A percentile compares a stretch with the other conserved stretches of the same genome.
Conservation (phyloP, 2,113 vertebrate genomes). For the Kryptolebias marmoratus region DNA sequence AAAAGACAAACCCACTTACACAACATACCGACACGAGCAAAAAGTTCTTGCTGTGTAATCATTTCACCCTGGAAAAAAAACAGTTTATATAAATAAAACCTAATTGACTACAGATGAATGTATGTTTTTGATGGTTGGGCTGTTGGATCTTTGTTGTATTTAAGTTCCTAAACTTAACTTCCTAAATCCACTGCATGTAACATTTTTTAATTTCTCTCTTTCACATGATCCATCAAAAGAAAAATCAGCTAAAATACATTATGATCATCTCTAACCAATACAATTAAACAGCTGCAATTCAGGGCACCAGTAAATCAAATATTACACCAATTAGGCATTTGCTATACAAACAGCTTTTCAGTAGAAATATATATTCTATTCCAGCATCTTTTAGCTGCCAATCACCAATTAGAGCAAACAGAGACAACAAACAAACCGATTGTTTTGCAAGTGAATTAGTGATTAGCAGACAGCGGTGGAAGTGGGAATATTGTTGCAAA, state of each 20-base stretch:
- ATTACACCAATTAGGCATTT: constrained; percentile 3
- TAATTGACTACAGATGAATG: too few relatives aligned
- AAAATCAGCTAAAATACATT: neutral
- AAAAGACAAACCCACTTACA: too few relatives aligned
- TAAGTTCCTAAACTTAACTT: too few relatives aligned
- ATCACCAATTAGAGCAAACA: constrained; percentile 44
- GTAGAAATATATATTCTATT: constrained; percentile 16
- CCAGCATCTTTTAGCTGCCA: constrained; percentile 43
- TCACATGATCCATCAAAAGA: neutral
- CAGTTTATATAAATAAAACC: too few relatives aligned
- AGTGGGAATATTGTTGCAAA: constrained; percentile 3
- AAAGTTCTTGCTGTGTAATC: too few relatives aligned
- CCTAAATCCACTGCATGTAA: too few relatives aligned
- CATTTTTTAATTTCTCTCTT: too few relatives aligned
- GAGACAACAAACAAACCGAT: constrained; percentile 28
- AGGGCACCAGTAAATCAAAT: neutral
- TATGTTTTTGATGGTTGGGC: too few relatives aligned
- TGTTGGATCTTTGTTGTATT: too few relatives aligned
- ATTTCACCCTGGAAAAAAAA: too few relatives aligned
- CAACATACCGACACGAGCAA: too few relatives aligned
- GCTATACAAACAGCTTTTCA: constrained; percentile 1
- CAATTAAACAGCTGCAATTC: neutral
- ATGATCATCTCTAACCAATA: neutral
- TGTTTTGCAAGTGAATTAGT: constrained; percentile 44
- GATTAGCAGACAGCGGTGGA: constrained; percentile 21